phyloP scores from a whole-genome alignment of 2,888 invertebrate genomes.

The Vannuccia rotundouncinata region DNA sequence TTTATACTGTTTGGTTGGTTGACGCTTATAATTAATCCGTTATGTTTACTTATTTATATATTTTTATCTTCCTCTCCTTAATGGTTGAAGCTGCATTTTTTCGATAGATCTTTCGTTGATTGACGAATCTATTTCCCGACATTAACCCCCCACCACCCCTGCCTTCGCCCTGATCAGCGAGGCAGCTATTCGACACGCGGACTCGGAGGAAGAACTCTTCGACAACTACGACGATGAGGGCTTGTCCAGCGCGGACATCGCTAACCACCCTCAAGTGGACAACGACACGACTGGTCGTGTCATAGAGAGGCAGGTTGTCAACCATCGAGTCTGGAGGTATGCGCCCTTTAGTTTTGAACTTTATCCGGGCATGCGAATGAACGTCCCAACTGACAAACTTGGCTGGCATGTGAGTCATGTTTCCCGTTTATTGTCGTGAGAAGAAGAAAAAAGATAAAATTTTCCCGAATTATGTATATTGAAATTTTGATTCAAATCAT shows the following conservation, averaged over 20 bases:
- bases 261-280: constrained; percentile 18
- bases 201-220: constrained; percentile 25
- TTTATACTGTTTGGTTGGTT: background rate
- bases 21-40: background rate
- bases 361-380: constrained; percentile 41
- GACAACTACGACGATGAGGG: constrained; percentile 28
- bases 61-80: background rate
- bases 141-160: too few relatives aligned
- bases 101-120: too few relatives aligned
- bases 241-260: constrained; percentile 22
- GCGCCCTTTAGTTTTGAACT: constrained; percentile 39
- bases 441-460: too few relatives aligned
- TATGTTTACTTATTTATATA: background rate
- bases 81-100: too few relatives aligned
- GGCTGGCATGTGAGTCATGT: constrained; percentile 40
- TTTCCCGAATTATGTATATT: too few relatives aligned
- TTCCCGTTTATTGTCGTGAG: too few relatives aligned
- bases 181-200: background rate
- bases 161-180: too few relatives aligned
- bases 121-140: too few relatives aligned
- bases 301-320: constrained; percentile 25
- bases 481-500: too few relatives aligned
- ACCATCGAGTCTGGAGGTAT: constrained; percentile 39
- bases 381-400: constrained; percentile 42
- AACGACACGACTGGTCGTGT: constrained; percentile 33